Evolutionary conservation across 2,888 invertebrate species (phyloP), one percentile per base, ranked within the genome.

Genomic region (Perdita meconis): DNA sequence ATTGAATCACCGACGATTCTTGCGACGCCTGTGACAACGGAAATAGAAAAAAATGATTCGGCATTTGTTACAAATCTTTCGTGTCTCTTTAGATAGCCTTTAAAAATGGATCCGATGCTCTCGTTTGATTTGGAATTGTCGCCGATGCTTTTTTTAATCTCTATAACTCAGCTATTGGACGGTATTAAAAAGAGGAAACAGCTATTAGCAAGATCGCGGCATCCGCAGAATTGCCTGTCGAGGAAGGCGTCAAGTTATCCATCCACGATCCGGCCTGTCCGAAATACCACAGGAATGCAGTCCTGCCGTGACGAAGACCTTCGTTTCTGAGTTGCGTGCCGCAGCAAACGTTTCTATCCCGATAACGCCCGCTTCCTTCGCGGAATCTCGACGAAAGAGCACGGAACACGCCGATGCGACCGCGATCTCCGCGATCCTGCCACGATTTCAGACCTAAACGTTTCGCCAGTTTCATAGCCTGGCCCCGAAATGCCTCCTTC

Each of bases 211-310:
- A 10, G 1, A 50, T 13, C 13, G 56, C 10, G 19, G 57, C 34
- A n/a, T 51, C 34, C 16, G 5, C 36, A 2, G 36, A 60, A 59
- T 59, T 51, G 26, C 42, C 40, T 12, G 24, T 57, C 19, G 47
- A 16, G 30, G 38, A 44, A 61, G 16, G 69, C 65, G 56, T 65
- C 65, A 42, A 61, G 70, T 50, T 70, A 70, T 61, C 34, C 55
- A 24, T 60, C 22, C 56, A 24, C 47, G 50, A 53, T 53, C 16
- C 51, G 47, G 30, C 44, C 65, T 59, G 55, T 68, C 68, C 67
- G 73, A 73, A 80, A 74, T 69, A 78, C 74, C 80, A 30, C 74
- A 80, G 78, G 78, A 80, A 80, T 78, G 78, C 69, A 66, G 53
- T 24, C 50, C 19, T 75, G 53, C 36, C 63, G 67, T 63, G 72